Conservation (phyloP, 1,140 invertebrate genomes). For the Trichomalopsis sarcophagae region DNA sequence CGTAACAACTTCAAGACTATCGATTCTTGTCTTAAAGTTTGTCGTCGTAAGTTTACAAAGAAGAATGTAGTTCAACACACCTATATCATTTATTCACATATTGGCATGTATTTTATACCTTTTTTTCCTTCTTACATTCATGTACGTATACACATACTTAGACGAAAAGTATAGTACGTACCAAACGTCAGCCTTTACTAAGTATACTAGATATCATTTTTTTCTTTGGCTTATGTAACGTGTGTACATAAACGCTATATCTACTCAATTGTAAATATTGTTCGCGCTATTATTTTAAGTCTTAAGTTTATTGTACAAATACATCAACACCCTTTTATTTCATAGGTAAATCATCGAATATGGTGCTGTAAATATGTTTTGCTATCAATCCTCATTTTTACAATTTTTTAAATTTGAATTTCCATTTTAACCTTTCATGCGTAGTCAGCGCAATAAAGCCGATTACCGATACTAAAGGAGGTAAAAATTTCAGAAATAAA, state of each 20-base stretch:
- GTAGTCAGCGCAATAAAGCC: neutral
- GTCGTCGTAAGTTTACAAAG: conserved; percentile 71
- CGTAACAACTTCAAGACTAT: conserved; percentile 85
- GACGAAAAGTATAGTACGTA: neutral
- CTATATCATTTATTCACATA: conserved; percentile 12
- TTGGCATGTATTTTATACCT: conserved; percentile 1
- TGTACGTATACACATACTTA: too few species aligned
- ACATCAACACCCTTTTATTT: neutral
- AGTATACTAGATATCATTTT: neutral
- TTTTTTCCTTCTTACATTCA: neutral
- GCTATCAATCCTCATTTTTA: neutral
- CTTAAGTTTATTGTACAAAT: neutral
- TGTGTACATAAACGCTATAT: conserved; percentile 12
- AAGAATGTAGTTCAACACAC: conserved; percentile 8
- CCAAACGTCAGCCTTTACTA: conserved; percentile 1
- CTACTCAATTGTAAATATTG: conserved; percentile 41
- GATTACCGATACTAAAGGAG: neutral
- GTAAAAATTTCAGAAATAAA: conserved; percentile 46
- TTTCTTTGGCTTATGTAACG: neutral
- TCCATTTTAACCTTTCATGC: conserved; percentile 11
- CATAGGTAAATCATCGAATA: neutral
- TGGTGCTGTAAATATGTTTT: conserved; percentile 23
- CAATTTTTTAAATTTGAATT: neutral
- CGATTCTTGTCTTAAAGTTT: conserved; percentile 80
- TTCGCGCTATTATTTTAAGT: conserved; percentile 4